Conservation (phyloP, 2,113 vertebrate species). For the Hydropotes inermis region DNA sequence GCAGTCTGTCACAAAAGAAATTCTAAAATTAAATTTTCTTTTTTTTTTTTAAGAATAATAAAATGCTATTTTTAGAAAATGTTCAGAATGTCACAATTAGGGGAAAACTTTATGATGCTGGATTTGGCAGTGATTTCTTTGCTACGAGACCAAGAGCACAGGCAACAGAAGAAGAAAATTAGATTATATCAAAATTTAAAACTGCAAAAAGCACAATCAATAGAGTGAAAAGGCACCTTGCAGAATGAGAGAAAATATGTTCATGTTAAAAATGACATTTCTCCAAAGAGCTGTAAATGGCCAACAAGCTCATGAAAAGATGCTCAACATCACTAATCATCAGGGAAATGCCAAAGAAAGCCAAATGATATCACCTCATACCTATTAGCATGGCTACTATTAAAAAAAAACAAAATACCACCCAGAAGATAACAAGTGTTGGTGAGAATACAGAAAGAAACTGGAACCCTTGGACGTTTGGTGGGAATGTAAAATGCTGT, state of each 20-base stretch:
- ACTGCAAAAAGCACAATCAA: background rate
- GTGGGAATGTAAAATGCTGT: background rate
- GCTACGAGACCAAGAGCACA: background rate
- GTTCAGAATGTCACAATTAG: background rate
- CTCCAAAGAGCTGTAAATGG: background rate
- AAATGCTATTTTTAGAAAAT: background rate
- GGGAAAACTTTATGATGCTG: background rate
- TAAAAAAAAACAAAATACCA: background rate
- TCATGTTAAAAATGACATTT: background rate
- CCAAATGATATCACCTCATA: background rate
- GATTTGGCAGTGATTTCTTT: background rate
- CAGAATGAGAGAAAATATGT: background rate
- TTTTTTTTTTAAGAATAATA: background rate
- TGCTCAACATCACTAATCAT: background rate
- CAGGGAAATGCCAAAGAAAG: background rate
- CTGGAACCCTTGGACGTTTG: background rate
- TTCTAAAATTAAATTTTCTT: background rate
- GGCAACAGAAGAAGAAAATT: background rate
- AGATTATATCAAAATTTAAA: background rate
- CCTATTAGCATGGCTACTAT: background rate
- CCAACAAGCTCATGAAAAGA: background rate
- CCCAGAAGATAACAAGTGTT: background rate
- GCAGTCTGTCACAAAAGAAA: slow-evolving; percentile 83
- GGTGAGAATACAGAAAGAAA: background rate
- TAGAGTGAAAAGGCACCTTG: background rate